A percentile compares a stretch with the other conserved stretches of the same genome.
phyloP scores from a whole-genome alignment of 1,140 invertebrate species.

The Acromyrmex heyeri region DNA sequence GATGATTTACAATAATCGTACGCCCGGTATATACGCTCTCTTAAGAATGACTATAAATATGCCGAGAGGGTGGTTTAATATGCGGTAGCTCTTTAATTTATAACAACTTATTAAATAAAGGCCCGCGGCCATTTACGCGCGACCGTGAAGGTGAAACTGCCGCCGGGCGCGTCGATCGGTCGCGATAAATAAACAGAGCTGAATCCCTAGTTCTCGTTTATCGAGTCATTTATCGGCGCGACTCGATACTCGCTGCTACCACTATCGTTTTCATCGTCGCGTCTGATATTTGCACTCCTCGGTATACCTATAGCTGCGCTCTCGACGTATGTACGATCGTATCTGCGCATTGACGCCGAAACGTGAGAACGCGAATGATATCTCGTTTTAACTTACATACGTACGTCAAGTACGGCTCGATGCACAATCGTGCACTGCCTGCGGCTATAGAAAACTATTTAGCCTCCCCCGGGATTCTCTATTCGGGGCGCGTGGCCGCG shows the following conservation, averaged over 20 bases:
- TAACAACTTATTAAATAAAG: conserved; percentile 83
- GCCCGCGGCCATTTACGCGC: conserved; percentile 74
- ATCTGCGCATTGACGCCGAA: conserved; percentile 56
- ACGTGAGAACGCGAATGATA: conserved; percentile 77
- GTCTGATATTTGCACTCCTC: neutral
- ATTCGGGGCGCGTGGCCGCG: conserved; percentile 77
- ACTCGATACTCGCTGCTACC: neutral
- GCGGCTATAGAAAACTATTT: conserved; percentile 80
- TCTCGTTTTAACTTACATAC: conserved; percentile 36
- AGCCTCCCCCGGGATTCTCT: conserved; percentile 72
- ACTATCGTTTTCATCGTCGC: neutral
- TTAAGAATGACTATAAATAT: conserved; percentile 81
- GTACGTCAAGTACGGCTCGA: conserved; percentile 59
- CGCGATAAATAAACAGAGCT: conserved; percentile 75
- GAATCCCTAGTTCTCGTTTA: conserved; percentile 52
- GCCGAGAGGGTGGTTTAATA: conserved; percentile 79
- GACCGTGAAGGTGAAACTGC: conserved; percentile 35
- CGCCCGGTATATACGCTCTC: conserved; percentile 58
- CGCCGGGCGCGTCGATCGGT: conserved; percentile 60
- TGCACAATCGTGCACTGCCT: conserved; percentile 80
- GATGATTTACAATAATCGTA: conserved; percentile 75
- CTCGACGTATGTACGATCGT: conserved; percentile 18
- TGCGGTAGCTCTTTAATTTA: conserved; percentile 83
- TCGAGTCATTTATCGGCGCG: conserved; percentile 60
- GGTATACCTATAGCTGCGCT: conserved; percentile 9